Evolutionary conservation across 2,797 vertebrate species (phyloP).

Genomic region (Trachurus trachurus): DNA sequence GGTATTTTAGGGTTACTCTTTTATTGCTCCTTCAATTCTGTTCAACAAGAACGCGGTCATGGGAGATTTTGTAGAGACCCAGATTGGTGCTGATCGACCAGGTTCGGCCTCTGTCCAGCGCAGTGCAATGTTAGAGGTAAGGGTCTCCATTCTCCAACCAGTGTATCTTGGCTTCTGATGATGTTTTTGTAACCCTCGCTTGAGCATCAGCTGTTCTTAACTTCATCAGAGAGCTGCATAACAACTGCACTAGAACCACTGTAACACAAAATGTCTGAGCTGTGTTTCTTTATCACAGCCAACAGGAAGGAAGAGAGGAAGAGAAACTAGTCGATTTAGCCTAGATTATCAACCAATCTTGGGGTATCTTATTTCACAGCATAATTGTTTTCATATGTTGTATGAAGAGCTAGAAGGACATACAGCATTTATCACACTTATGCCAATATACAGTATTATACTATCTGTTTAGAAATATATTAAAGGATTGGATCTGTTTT

Average conservation of each 20-base stretch:
- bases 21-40: slow-evolving; percentile 93
- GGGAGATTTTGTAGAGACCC: slow-evolving; percentile 87
- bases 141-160: neutral
- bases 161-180: neutral
- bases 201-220: neutral
- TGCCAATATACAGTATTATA: neutral
- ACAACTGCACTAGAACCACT: neutral
- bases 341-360: neutral
- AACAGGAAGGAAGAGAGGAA: slow-evolving; percentile 33
- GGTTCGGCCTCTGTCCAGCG: slow-evolving; percentile 91
- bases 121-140: slow-evolving; percentile 93
- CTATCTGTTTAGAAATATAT: neutral
- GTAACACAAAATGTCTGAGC: neutral
- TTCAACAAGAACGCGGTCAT: slow-evolving; percentile 94
- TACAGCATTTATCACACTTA: neutral
- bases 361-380: neutral
- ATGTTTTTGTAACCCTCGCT: slow-evolving; percentile 2
- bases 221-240: neutral
- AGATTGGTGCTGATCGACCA: slow-evolving; percentile 86
- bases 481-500: neutral
- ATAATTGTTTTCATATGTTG: neutral
- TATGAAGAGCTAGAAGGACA: neutral
- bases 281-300: slow-evolving; percentile 1
- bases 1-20: slow-evolving; percentile 91
- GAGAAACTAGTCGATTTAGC: slow-evolving; percentile 14